Evolutionary conservation across 1,140 invertebrate species (phyloP), one percentile per base, ranked within the genome.

Genomic region (Drosophila watanabei): DNA sequence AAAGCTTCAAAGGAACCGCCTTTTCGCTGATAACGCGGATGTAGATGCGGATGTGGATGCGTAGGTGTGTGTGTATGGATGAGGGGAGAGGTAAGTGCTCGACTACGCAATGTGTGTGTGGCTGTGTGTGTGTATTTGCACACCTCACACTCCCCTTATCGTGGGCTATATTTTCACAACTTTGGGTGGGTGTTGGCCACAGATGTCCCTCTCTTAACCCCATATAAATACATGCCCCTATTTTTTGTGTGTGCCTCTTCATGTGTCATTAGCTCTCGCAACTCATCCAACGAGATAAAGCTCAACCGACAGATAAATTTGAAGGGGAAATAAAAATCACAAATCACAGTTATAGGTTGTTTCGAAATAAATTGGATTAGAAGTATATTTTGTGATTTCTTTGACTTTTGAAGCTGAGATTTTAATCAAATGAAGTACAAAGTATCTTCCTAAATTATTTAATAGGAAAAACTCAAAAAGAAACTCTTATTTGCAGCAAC

Each of bases 101-200:
- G 62, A 82, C 75, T 60, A 69, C 52, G 49, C 54, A 64, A 70
- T 24, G 46, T 79, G 62, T 81, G 72, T 84, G 70, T 82, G 80
- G n/a, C n/a, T n/a, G n/a, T 82, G 33, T 84, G 70, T 82, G 80
- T 82, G 43, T 83, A 76, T 86, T 85, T 86, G 75, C 68, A 82
- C 45, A 75, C 59, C 61, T 61, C 41, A 39, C 41, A 75, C 59
- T 45, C 46, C 46, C 39, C 73, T 62, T 77, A 51, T 77, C 49
- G 71, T 37, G 14, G 68, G 28, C 35, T 20, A 63, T 43, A 71
- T 77, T 84, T 85, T 85, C 75, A 86, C 82, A 85, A 82, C 79
- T 82, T 79, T 75, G 69, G 61, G 78, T 75, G 83, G 82, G 82
- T 86, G 82, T 86, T 86, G 82, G 79, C 82, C 60, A 46, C 64